Evolutionary conservation across 1,140 invertebrate species (phyloP), one percentile per base, ranked within the genome.

Genomic region (Aricia agestis): DNA sequence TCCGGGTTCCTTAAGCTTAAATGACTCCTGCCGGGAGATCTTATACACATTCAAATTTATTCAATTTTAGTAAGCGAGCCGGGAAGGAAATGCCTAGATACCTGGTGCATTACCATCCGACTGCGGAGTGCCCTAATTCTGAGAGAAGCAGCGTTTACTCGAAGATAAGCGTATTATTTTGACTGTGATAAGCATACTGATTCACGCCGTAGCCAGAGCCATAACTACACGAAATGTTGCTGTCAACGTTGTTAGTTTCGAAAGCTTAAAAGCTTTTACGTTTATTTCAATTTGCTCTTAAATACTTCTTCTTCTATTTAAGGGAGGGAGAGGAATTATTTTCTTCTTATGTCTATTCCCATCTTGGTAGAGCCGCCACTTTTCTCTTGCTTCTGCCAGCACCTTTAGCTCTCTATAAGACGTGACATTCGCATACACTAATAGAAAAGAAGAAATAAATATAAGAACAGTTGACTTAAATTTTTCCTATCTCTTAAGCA

Each of bases 31-130:
- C 52, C 59, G 67, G 59, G 36, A 42, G 58, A 68, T 67, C 70
- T 67, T 68, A 68, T 72, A 66, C 58, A 75, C 76, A 84, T 85
- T 86, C 85, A 87, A 89, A 89, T 88, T 85, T 89, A 87, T 89
- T 87, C 86, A 85, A 87, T 86, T 83, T 79, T 75, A 75, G 70
- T 76, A 69, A 81, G 69, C 77, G 76, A 81, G 74, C 75, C 78
- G 82, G 81, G 85, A 86, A 82, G 84, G 82, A 63, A 63, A 63
- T 74, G 79, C 79, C 76, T 73, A 70, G 74, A 76, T 76, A 83
- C 82, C 78, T 82, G 75, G 78, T 81, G 78, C 80, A 85, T 85
- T 82, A 71, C 75, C 72, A 75, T 75, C 67, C 19, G 63, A 25
- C 25, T 25, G 25, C 25, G 25, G 25, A 67, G 72, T 45, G 72